Evolutionary conservation across 2,888 invertebrate genomes (phyloP).

Genomic region (Beris chalybata): DNA sequence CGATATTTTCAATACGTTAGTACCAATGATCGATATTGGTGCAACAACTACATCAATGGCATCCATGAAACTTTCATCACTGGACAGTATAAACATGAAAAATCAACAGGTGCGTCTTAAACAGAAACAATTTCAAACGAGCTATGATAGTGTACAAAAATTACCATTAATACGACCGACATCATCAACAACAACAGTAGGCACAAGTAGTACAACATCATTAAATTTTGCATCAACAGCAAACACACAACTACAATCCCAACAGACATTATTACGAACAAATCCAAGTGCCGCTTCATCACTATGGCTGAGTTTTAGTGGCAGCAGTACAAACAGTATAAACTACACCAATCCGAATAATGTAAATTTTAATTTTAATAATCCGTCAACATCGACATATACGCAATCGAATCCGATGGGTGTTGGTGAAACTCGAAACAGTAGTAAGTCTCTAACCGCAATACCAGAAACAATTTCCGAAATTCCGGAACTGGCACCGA

Average conservation of each 20-base stretch:
- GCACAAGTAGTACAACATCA: conserved; percentile 35
- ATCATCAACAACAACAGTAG: conserved; percentile 46
- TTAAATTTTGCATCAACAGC: conserved; percentile 41
- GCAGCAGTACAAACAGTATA: conserved; percentile 44
- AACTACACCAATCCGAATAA: conserved; percentile 1
- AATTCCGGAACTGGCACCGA: conserved; percentile 37
- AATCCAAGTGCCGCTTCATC: conserved; percentile 37
- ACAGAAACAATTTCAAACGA: conserved; percentile 58
- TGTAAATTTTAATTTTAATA: neutral
- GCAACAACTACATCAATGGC: conserved; percentile 54
- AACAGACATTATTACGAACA: conserved; percentile 4
- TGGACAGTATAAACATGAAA: conserved; percentile 54
- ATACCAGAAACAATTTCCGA: conserved; percentile 51
- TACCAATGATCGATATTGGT: conserved; percentile 55
- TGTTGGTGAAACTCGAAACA: conserved; percentile 32
- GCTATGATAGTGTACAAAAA: conserved; percentile 55
- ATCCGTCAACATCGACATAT: neutral
- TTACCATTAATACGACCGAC: conserved; percentile 51
- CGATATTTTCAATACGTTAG: conserved; percentile 61
- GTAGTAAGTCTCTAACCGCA: conserved; percentile 53
- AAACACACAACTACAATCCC: conserved; percentile 18
- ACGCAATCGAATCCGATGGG: conserved; percentile 1
- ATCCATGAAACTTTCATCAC: conserved; percentile 55
- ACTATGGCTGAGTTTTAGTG: conserved; percentile 50
- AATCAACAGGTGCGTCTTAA: conserved; percentile 60